Percentiles rank a stretch among this genome's conserved stretches.
These are phyloP conservation scores for Lasius fuliginosus DNA, from an alignment of 2,888 invertebrate species.

Conservation along the genomic window DNA sequence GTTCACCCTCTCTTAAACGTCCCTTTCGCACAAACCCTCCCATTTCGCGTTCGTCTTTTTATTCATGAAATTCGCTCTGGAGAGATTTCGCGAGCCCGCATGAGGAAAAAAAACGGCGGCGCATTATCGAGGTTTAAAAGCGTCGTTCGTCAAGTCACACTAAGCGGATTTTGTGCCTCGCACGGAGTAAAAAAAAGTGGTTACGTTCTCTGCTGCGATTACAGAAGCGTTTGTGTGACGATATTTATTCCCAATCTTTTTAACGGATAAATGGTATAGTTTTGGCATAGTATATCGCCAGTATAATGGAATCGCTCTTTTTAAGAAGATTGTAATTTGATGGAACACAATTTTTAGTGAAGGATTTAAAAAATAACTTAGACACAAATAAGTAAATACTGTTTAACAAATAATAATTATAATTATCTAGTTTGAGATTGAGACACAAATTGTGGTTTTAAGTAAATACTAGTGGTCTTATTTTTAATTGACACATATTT, in stretches of 20 bases:
- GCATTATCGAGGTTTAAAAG: constrained; percentile 71
- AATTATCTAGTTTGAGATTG: neutral
- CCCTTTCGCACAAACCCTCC: constrained; percentile 7
- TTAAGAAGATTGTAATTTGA: neutral
- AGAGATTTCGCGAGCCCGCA: constrained; percentile 50
- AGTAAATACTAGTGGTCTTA: neutral
- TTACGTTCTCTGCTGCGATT: constrained; percentile 52
- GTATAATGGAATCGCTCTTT: neutral
- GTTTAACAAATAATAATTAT: neutral
- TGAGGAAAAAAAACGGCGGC: constrained; percentile 63
- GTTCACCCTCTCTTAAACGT: constrained; percentile 26
- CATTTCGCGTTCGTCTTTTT: constrained; percentile 45
- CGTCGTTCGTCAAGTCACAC: constrained; percentile 65
- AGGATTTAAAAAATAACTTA: neutral
- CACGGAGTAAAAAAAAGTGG: neutral
- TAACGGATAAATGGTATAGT: neutral
- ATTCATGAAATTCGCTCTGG: constrained; percentile 60
- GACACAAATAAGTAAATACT: neutral
- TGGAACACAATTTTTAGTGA: neutral
- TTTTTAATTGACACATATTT: neutral
- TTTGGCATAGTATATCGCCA: neutral
- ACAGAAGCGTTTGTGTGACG: constrained; percentile 50
- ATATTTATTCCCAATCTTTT: constrained; percentile 21
- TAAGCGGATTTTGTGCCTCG: constrained; percentile 65
- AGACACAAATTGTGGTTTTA: neutral